Evolutionary conservation across 2,888 invertebrate species (phyloP).

Genomic region (Emmelina monodactyla): DNA sequence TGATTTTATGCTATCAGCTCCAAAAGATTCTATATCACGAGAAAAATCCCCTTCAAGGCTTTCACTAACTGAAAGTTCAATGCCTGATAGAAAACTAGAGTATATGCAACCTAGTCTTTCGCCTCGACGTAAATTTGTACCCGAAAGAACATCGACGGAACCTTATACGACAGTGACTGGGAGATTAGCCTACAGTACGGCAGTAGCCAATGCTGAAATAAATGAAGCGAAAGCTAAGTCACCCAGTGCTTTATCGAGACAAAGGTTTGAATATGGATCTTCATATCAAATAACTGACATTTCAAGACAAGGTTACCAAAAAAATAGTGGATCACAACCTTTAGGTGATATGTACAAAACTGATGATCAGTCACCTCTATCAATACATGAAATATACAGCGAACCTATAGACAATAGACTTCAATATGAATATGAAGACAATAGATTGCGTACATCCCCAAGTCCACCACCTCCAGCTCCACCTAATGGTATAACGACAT

Average conservation of each 20-base stretch:
- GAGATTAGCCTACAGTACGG: constrained; percentile 71
- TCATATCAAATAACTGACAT: constrained; percentile 54
- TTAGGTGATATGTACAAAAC: constrained; percentile 61
- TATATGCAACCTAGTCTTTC: constrained; percentile 66
- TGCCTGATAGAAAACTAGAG: constrained; percentile 71
- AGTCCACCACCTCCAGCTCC: constrained; percentile 87
- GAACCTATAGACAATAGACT: constrained; percentile 50
- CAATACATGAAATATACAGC: constrained; percentile 71
- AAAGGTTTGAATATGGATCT: constrained; percentile 65
- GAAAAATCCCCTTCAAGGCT: constrained; percentile 70
- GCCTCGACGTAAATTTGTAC: constrained; percentile 64
- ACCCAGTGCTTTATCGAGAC: constrained; percentile 62
- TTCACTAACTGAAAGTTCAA: constrained; percentile 68
- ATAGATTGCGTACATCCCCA: constrained; percentile 61
- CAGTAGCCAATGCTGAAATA: constrained; percentile 70
- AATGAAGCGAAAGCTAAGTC: constrained; percentile 62
- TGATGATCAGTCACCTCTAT: constrained; percentile 69
- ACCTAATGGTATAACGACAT: constrained; percentile 63
- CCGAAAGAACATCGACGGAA: constrained; percentile 65
- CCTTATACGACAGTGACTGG: constrained; percentile 72
- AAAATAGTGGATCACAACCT: constrained; percentile 38
- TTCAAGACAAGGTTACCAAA: constrained; percentile 39
- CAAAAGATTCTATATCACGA: constrained; percentile 51
- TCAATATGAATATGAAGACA: constrained; percentile 58
- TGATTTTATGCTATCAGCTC: constrained; percentile 63